Evolutionary conservation across 1,140 invertebrate genomes (phyloP).

Genomic region (Tetragonula clypearis): DNA sequence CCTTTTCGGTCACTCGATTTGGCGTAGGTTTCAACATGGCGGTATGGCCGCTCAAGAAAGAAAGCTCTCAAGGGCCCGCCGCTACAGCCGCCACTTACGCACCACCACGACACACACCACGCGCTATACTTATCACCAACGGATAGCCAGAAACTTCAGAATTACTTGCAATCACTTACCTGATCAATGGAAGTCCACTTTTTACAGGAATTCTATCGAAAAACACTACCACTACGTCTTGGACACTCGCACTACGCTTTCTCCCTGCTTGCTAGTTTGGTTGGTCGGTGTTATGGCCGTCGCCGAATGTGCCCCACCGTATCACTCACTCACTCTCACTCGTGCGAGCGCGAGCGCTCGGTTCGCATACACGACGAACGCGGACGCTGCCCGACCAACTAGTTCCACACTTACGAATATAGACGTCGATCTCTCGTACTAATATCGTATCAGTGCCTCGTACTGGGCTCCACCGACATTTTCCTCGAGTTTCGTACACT

Average conservation of each 20-base stretch:
- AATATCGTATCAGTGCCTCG: constrained; percentile 71
- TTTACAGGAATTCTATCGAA: constrained; percentile 68
- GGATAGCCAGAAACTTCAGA: constrained; percentile 27
- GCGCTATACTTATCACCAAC: constrained; percentile 57
- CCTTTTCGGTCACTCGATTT: constrained; percentile 71
- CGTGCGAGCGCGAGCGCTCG: constrained; percentile 64
- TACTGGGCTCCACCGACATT: constrained; percentile 67
- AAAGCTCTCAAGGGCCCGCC: constrained; percentile 78
- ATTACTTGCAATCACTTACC: constrained; percentile 73
- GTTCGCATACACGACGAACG: constrained; percentile 64
- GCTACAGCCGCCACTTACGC: constrained; percentile 61
- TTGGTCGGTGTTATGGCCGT: constrained; percentile 80
- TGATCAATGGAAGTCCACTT: constrained; percentile 73
- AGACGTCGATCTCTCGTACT: constrained; percentile 42
- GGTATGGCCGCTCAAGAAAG: constrained; percentile 79
- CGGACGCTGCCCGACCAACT: constrained; percentile 61
- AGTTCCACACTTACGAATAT: constrained; percentile 49
- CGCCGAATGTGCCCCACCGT: constrained; percentile 72
- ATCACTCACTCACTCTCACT: constrained; percentile 73
- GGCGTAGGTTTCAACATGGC: constrained; percentile 81
- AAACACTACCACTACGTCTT: constrained; percentile 76
- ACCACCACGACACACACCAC: constrained; percentile 51
- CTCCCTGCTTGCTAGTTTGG: constrained; percentile 72
- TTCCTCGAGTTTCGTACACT: constrained; percentile 61
- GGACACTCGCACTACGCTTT: constrained; percentile 76